Base-by-base conservation (phyloP, 2,888 invertebrate species). In the Eupithecia vulgata region DNA sequence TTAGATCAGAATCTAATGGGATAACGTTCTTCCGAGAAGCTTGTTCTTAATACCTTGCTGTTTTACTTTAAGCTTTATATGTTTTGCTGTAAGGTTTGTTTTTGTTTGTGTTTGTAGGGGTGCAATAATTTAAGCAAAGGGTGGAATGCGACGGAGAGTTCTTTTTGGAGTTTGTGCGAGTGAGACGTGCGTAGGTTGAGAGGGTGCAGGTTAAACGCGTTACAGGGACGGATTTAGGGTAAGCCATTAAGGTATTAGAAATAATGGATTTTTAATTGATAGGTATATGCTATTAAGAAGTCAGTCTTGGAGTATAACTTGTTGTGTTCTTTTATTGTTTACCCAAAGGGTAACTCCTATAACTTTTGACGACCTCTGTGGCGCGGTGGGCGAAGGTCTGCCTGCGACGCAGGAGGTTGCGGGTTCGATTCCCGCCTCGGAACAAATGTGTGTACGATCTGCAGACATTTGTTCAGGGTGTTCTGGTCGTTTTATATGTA, bases 121-220 rank as follows among this genome's bases (percentile, higher is more conserved):
- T 89, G 91, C 91, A 93, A 94, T 94, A 94, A 94, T 94, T 94
- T 93, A 94, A 94, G 94, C 93, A 91, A 92, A 89, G 93, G 94
- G 92, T 91, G 93, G 93, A 93, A 91, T 86, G 94, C 93, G 94
- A 94, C 88, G 88, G 94, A 89, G 85, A 90, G 91, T 94, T 94
- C 94, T 94, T 94, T 94, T 94, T 94, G 91, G 89, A 92, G 91
- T 94, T 93, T 91, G 94, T 94, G 94, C 91, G 94, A 94, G 94
- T 92, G 94, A 94, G 94, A 94, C 86, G 89, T 94, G 94, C 94
- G 93, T 94, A 93, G 89, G 90, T 89, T 89, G 92, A 87, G 89
- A 88, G 93, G 90, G 91, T 91, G 92, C 90, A 90, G 91, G 92
- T 89, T 88, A 90, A 91, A 92, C 89, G 91, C 91, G 89, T 81